phyloP scores from a whole-genome alignment of 2,797 vertebrate species.

The Ispidina lecontei region DNA sequence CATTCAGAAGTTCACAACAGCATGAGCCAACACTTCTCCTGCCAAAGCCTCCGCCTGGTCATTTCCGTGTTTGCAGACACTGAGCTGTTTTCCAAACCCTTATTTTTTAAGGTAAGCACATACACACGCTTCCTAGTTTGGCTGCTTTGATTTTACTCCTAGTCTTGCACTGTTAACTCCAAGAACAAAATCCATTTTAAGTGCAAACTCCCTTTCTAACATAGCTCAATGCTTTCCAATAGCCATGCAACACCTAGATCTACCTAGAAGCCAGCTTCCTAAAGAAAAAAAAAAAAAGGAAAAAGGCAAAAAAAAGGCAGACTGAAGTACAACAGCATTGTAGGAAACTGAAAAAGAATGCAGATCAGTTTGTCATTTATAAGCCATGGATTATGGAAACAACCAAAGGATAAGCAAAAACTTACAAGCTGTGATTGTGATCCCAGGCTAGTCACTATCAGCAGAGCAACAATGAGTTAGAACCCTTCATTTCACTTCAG shows the following conservation, averaged over 20 bases:
- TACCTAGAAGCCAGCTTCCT: neutral
- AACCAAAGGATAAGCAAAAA: neutral
- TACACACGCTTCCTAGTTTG: neutral
- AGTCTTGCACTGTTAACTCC: neutral
- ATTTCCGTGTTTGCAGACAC: neutral
- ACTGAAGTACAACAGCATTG: neutral
- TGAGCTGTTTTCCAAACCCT: neutral
- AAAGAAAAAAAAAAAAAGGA: neutral
- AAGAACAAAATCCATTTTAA: neutral
- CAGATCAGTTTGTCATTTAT: neutral
- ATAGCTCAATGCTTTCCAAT: neutral
- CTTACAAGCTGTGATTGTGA: neutral
- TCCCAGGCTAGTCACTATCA: neutral
- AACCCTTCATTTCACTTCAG: neutral
- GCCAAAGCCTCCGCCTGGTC: neutral
- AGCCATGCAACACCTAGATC: neutral
- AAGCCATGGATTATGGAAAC: neutral
- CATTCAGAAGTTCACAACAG: neutral
- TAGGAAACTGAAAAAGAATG: slow-evolving; percentile 15
- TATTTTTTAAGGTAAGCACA: neutral
- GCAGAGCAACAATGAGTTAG: neutral
- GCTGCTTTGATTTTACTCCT: neutral
- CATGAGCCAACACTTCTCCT: neutral
- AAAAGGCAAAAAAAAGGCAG: neutral
- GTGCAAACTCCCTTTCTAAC: neutral